Base-by-base conservation (phyloP, 2,113 vertebrate genomes). In the Uria aalge region DNA sequence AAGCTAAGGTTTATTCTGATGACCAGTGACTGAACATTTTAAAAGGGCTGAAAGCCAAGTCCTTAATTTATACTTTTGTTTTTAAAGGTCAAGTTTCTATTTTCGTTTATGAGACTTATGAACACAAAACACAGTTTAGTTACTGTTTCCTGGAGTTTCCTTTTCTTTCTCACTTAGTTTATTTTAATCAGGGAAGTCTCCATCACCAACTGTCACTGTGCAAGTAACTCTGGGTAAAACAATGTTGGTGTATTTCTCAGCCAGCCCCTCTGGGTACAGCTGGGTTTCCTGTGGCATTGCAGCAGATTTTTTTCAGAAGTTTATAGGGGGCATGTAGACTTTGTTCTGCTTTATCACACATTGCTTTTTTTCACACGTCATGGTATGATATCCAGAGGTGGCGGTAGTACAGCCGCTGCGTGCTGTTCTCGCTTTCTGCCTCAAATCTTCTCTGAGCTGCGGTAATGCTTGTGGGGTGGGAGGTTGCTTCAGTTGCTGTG, bases 1-100 rank as follows among this genome's bases (percentile, higher is more conserved):
- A 66, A 74, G 30, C 20, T 57, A 40, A 92, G 15, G 17, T 74
- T 88, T 86, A 53, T 80, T 81, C 62, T 48, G 29, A 17, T 36
- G 2, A 16, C 11, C 5, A 32, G 40, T 34, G 77, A 29, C 13
- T 5, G 45, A 67, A 26, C 27, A 6, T 67, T 67, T 74, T 63
- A 17, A 47, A 91, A 90, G 41, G 23, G 23, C 47, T 88, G 80
- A 77, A 80, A 81, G 43, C 72, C 50, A 90, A 59, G 38, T 56
- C 34, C 43, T 80, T 92, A 34, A 84, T 92, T 89, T 96, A 53
- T 75, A 64, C 64, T 81, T 83, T 11, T 80, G 78, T 74, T 96
- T 89, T 72, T 64, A 91, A 96, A 97, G 95, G 97, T 95, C 95
- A 95, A 15, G 96, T 92, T 95, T 93, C 96, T 96, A 87, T 96